These are phyloP conservation scores for Lathronympha strigana DNA, from an alignment of 2,888 invertebrate species.

Conservation along the genomic window DNA sequence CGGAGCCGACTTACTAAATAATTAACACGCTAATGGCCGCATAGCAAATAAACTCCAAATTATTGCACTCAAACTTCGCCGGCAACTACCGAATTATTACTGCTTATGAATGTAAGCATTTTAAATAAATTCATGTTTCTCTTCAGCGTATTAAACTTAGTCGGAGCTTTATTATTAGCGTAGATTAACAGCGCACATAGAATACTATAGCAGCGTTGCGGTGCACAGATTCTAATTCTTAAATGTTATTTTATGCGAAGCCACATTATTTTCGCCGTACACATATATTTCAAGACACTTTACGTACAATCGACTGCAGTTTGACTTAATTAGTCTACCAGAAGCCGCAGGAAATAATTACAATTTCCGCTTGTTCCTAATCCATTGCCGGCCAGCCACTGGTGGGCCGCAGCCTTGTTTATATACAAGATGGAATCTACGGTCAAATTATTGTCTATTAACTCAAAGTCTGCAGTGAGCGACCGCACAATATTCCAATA, in stretches of 20 bases:
- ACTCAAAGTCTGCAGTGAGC: slow-evolving; percentile 47
- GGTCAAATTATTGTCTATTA: slow-evolving; percentile 54
- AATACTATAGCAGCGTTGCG: slow-evolving; percentile 15
- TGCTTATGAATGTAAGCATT: slow-evolving; percentile 40
- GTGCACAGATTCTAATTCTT: slow-evolving; percentile 1
- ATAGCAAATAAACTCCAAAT: slow-evolving; percentile 79
- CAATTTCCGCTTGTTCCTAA: slow-evolving; percentile 29
- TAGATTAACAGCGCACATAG: slow-evolving; percentile 19
- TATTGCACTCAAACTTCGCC: slow-evolving; percentile 71
- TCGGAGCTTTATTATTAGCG: slow-evolving; percentile 24
- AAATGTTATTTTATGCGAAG: not conserved
- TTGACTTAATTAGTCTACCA: slow-evolving; percentile 12
- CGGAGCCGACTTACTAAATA: slow-evolving; percentile 64
- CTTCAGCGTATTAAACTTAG: slow-evolving; percentile 27
- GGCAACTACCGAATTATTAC: slow-evolving; percentile 40
- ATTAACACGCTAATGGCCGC: slow-evolving; percentile 78
- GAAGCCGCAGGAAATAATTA: slow-evolving; percentile 31
- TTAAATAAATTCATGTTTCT: slow-evolving; percentile 34
- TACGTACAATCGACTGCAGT: slow-evolving; percentile 6
- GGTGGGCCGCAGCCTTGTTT: slow-evolving; percentile 39
- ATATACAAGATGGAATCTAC: slow-evolving; percentile 57
- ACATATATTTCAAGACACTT: not conserved
- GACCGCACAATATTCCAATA: slow-evolving; percentile 57
- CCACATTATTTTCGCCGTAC: not conserved
- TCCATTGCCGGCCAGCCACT: slow-evolving; percentile 16